Conservation (phyloP, 2,797 vertebrate genomes). For the Netta rufina region DNA sequence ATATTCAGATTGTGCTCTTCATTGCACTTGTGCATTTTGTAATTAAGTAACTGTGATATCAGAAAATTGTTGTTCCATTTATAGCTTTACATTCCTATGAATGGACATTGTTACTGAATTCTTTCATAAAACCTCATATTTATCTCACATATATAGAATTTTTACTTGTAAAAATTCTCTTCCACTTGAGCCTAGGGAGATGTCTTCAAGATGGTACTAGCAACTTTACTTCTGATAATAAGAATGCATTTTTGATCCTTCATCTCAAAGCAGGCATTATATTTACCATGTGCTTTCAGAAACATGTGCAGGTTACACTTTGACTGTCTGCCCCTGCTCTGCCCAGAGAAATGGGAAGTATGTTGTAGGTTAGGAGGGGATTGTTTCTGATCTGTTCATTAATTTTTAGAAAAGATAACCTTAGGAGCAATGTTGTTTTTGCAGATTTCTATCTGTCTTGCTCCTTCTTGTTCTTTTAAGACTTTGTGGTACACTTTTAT, state of each 20-base stretch:
- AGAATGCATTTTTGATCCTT: background rate
- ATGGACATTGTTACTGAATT: background rate
- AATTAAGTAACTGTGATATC: constrained; percentile 29
- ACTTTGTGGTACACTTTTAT: background rate
- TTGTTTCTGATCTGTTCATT: background rate
- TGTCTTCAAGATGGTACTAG: background rate
- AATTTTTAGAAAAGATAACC: background rate
- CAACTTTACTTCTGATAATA: background rate
- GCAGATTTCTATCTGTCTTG: background rate
- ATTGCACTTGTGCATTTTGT: background rate
- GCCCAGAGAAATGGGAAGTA: background rate
- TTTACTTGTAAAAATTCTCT: background rate
- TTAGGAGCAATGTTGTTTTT: background rate
- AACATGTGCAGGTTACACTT: accelerated
- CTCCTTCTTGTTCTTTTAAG: background rate
- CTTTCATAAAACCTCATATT: background rate
- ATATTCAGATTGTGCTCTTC: constrained; percentile 28
- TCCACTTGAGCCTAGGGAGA: background rate
- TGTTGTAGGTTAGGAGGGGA: background rate
- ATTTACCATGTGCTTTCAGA: background rate
- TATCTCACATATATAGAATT: background rate
- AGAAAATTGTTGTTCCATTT: constrained; percentile 15
- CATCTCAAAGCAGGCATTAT: background rate
- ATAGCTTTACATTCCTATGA: background rate
- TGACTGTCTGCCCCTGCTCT: background rate